Percentiles rank a stretch among this genome's conserved stretches.
Evolutionary conservation across 2,888 invertebrate species (phyloP).

Genomic region (Calameuta filiformis): DNA sequence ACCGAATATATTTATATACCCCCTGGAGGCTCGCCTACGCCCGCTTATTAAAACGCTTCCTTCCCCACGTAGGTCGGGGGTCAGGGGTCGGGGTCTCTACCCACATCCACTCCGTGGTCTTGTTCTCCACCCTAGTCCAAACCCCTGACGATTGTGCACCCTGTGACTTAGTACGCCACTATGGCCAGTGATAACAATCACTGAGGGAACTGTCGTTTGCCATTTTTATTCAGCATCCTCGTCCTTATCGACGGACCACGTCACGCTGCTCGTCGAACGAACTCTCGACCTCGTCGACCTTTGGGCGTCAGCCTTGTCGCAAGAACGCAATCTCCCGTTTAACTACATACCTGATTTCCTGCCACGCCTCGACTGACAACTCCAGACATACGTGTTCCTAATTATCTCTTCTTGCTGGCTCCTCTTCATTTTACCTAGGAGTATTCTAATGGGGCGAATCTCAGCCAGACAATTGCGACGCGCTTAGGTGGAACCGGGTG

Average conservation of each 20-base stretch:
- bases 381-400: slow-evolving; percentile 23
- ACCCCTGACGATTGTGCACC: not conserved
- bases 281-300: not conserved
- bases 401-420: slow-evolving; percentile 21
- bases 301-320: not conserved
- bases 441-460: not conserved
- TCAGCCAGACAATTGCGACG: not conserved
- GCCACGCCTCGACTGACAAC: slow-evolving; percentile 22
- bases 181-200: not conserved
- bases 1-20: slow-evolving; percentile 54
- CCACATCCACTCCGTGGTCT: not conserved
- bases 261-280: not conserved
- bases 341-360: slow-evolving; percentile 15
- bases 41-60: slow-evolving; percentile 59
- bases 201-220: not conserved
- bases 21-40: slow-evolving; percentile 46
- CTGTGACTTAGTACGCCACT: not conserved
- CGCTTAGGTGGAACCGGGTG: not conserved
- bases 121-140: not conserved
- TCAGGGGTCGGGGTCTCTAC: not conserved
- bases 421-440: not conserved
- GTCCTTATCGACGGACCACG: not conserved
- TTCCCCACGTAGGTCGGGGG: slow-evolving; percentile 23
- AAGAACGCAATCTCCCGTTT: slow-evolving; percentile 21
- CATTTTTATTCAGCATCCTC: not conserved